Percentiles rank a stretch among this genome's conserved stretches.
These are phyloP conservation scores for Hypena proboscidalis DNA, from an alignment of 2,888 invertebrate species.

Conservation along the genomic window DNA sequence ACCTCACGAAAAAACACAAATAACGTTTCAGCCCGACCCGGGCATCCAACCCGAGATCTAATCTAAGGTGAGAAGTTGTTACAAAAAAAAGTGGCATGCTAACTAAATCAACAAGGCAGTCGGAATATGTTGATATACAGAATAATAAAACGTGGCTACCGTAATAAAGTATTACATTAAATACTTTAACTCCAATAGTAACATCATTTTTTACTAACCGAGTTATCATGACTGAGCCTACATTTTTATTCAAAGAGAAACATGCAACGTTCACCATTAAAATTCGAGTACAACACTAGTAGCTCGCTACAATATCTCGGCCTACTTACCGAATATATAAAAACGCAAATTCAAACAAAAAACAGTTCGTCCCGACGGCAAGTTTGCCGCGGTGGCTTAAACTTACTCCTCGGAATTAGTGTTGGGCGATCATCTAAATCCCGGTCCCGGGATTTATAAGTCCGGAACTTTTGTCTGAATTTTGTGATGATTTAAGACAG, in stretches of 20 bases:
- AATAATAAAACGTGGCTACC: too few relatives aligned
- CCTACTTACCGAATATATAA: constrained; percentile 42
- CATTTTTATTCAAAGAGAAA: not conserved
- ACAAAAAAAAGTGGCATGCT: too few relatives aligned
- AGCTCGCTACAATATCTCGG: constrained; percentile 23
- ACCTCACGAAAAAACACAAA: too few relatives aligned
- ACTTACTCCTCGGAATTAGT: constrained; percentile 49
- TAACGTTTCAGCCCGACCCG: too few relatives aligned
- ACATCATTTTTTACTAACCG: too few relatives aligned
- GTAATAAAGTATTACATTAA: too few relatives aligned
- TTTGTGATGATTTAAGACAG: constrained; percentile 23
- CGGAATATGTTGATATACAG: too few relatives aligned
- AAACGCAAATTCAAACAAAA: constrained; percentile 52
- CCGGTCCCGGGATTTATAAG: constrained; percentile 24
- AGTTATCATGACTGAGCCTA: too few relatives aligned
- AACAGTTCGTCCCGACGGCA: constrained; percentile 37
- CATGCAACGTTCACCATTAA: not conserved
- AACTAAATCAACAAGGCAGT: too few relatives aligned
- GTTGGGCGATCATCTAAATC: constrained; percentile 38
- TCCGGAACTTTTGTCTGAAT: constrained; percentile 14
- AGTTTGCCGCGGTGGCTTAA: constrained; percentile 51
- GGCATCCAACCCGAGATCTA: too few relatives aligned
- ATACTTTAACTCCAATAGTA: too few relatives aligned
- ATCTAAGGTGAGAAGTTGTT: too few relatives aligned
- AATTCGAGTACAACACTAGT: constrained; percentile 22